Percentiles rank a stretch among this genome's conserved stretches.
These are phyloP conservation scores for Antennarius striatus DNA, from an alignment of 2,113 vertebrate genomes.

Conservation along the genomic window DNA sequence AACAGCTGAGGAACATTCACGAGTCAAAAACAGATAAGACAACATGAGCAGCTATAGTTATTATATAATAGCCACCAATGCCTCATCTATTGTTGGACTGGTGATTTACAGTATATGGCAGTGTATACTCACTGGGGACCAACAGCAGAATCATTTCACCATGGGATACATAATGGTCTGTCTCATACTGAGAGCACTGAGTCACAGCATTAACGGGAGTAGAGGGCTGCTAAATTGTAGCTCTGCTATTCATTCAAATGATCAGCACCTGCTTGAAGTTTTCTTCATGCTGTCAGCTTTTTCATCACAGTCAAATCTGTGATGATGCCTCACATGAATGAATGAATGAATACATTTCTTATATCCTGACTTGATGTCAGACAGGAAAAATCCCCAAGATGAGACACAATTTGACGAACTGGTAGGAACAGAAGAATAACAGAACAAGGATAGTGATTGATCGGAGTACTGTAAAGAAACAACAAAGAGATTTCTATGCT, in stretches of 20 bases:
- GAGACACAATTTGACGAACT: background rate
- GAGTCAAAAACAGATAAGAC: conserved; percentile 38
- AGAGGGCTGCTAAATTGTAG: conserved; percentile 22
- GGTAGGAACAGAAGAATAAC: background rate
- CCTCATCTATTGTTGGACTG: conserved; percentile 21
- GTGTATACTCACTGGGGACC: conserved; percentile 19
- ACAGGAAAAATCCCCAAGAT: background rate
- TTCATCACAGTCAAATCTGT: background rate
- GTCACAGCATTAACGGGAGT: conserved; percentile 1
- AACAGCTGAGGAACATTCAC: conserved; percentile 63
- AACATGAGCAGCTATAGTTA: conserved; percentile 31
- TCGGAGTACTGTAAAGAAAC: no score
- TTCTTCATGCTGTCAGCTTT: background rate
- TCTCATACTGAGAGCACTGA: conserved; percentile 9
- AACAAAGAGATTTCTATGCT: conserved; percentile 60
- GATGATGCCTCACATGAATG: conserved; percentile 1
- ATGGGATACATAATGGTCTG: conserved; percentile 10
- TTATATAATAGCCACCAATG: conserved; percentile 59
- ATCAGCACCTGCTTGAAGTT: conserved; percentile 10
- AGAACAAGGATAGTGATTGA: background rate
- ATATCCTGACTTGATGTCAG: background rate
- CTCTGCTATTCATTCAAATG: conserved; percentile 35
- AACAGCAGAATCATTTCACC: conserved; percentile 24
- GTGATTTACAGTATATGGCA: conserved; percentile 45
- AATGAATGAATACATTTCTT: background rate